These are phyloP conservation scores for Thunnus albacares DNA, from an alignment of 2,797 vertebrate genomes.

Conservation along the genomic window DNA sequence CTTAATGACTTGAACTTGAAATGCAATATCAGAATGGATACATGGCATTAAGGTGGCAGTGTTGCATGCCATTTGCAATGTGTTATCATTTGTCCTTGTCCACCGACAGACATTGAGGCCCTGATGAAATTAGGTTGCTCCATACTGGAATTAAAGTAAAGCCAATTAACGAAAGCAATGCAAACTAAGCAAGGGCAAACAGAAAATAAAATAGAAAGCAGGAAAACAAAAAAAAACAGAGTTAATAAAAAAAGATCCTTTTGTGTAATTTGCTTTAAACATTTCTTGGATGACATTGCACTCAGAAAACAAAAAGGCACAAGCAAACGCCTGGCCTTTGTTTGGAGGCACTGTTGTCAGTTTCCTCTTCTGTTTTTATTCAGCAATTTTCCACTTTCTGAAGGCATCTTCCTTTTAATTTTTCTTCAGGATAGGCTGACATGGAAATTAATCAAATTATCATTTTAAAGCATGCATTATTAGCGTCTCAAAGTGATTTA, in stretches of 20 bases:
- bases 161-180: conserved; percentile 81
- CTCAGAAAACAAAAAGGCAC: conserved; percentile 36
- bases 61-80: conserved; percentile 91
- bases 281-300: conserved; percentile 39
- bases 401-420: conserved; percentile 58
- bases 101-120: conserved; percentile 86
- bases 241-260: conserved; percentile 20
- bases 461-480: conserved; percentile 75
- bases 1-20: conserved; percentile 93
- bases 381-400: conserved; percentile 56
- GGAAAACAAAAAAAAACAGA: conserved; percentile 17
- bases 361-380: conserved; percentile 58
- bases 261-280: conserved; percentile 51
- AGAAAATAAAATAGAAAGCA: conserved; percentile 30
- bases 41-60: conserved; percentile 92
- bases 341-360: conserved; percentile 55
- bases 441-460: conserved; percentile 76
- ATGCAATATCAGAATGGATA: conserved; percentile 93
- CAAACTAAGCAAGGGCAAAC: conserved; percentile 59
- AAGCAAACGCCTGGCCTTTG: conserved; percentile 41
- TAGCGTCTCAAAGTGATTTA: conserved; percentile 76
- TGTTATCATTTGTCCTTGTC: conserved; percentile 95
- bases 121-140: conserved; percentile 89
- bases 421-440: conserved; percentile 63
- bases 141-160: conserved; percentile 82